Percentiles rank a stretch among this genome's conserved stretches.
Evolutionary conservation across 2,888 invertebrate genomes (phyloP).

Genomic region (Amblyjoppa proteus): DNA sequence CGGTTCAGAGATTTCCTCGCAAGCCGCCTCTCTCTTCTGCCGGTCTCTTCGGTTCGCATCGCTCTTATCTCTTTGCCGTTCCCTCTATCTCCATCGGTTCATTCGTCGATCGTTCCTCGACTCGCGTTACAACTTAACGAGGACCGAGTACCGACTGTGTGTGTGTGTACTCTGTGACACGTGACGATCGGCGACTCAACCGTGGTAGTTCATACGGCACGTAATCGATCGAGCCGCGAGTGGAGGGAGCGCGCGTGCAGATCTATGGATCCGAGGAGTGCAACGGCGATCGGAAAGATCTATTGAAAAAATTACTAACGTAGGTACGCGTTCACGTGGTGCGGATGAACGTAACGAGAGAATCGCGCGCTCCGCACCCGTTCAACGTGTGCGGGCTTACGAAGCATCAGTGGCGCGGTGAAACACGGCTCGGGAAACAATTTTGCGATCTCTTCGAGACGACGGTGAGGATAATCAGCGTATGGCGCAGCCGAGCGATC

Average conservation of each 20-base stretch:
- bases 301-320: constrained; percentile 22
- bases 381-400: constrained; percentile 31
- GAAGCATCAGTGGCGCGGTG: constrained; percentile 32
- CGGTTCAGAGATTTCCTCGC: constrained; percentile 51
- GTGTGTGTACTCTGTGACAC: constrained; percentile 7
- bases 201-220: background rate
- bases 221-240: constrained; percentile 51
- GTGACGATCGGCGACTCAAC: constrained; percentile 36
- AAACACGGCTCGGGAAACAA: constrained; percentile 46
- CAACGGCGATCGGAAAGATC: background rate
- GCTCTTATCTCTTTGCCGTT: constrained; percentile 6
- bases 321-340: constrained; percentile 4
- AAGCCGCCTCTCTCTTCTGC: background rate
- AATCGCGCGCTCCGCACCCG: constrained; percentile 44
- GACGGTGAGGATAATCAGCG: constrained; percentile 66
- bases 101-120: constrained; percentile 4
- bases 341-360: constrained; percentile 39
- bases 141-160: constrained; percentile 1
- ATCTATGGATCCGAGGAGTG: constrained; percentile 25
- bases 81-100: background rate
- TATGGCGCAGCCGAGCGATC: constrained; percentile 50
- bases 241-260: constrained; percentile 34
- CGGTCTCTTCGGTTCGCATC: constrained; percentile 43
- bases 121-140: constrained; percentile 40
- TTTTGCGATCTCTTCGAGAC: constrained; percentile 37